Base-by-base conservation (phyloP, 35 echinoderm and acorn worm species). In the Apostichopus japonicus region DNA sequence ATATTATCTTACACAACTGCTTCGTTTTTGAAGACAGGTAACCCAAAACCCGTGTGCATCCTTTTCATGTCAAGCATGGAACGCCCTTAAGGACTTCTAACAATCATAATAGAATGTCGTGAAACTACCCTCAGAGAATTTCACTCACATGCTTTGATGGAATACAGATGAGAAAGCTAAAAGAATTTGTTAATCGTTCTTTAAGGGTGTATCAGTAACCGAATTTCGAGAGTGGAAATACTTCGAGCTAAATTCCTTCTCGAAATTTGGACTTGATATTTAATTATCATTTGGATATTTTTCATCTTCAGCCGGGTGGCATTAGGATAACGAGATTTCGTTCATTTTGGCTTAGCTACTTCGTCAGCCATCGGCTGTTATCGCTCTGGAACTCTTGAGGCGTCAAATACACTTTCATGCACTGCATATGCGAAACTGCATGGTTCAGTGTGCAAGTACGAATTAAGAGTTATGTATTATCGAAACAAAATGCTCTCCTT, bases 291-390 rank as follows among this genome's bases (percentile, higher is more conserved):
- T 75, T 75, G 13, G 71, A 13, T 19, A 19, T 19, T 75, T 75
- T 75, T 75, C 11, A 75, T 75, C 17, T 75, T 75, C 71, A 75
- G 71, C 71, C n/a, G 71, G 71, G 71, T 75, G n/a, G 71, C 71
- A 75, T 75, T 75, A 75, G 21, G 71, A 75, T 75, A 75, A 75
- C 71, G 71, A 75, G 71, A 75, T 75, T 75, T 75, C 71, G 21
- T 75, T 23, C 71, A 19, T 19, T 75, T 75, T 7, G 71, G n/a
- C 6, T 75, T 19, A 75, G 2, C 71, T 24, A 5, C 7, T 23
- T 44, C 33, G 71, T 19, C 6, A 19, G 21, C 21, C 71, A 75
- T 75, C 71, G 71, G n/a, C 22, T 75, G 71, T 21, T 75, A 75
- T 75, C n/a, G 71, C 17, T 15, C 2, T 22, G n/a, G 71, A 75